Evolutionary conservation across 2,113 vertebrate species (phyloP).

Genomic region (Petrocephalus zakoni): DNA sequence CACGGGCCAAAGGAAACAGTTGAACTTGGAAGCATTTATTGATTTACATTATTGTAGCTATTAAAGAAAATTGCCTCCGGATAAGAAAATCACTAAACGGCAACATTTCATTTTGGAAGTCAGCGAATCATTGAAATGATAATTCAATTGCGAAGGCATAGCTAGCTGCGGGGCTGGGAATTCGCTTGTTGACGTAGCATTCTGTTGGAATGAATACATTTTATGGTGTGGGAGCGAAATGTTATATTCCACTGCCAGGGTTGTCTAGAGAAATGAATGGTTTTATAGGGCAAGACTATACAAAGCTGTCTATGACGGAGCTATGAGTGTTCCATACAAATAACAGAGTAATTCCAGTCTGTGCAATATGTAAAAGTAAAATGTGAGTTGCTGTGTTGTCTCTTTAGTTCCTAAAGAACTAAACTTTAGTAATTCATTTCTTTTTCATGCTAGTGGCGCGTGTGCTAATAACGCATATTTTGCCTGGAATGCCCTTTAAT

Average conservation of each 20-base stretch:
- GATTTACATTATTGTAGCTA: not conserved
- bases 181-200: not conserved
- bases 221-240: not conserved
- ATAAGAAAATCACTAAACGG: not conserved
- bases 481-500: not conserved
- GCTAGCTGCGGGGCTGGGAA: not conserved
- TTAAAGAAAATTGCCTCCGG: not conserved
- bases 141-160: not conserved
- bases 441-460: not conserved
- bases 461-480: not conserved
- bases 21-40: not conserved
- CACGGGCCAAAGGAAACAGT: not conserved
- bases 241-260: not conserved
- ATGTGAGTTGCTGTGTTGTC: not conserved
- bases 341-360: no score
- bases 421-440: not conserved
- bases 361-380: not conserved
- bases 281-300: not conserved
- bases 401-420: not conserved
- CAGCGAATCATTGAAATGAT: not conserved
- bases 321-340: not conserved
- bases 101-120: slow-evolving; percentile 2
- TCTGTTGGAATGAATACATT: not conserved
- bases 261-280: not conserved
- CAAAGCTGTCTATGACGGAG: not conserved